Evolutionary conservation across 2,113 vertebrate species (phyloP).

Genomic region (Mastomys natalensis): DNA sequence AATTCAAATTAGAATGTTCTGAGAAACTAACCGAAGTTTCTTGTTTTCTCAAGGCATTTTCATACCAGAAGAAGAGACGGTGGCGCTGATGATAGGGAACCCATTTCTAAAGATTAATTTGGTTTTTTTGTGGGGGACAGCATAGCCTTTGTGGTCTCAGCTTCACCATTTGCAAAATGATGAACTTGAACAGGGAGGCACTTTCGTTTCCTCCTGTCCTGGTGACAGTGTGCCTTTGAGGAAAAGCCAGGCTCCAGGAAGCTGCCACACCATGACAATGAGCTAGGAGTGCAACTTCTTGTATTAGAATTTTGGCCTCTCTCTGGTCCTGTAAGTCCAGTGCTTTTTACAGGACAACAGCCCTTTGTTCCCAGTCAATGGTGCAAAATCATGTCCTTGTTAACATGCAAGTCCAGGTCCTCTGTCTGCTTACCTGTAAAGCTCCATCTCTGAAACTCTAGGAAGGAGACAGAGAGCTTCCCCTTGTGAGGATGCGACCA

Average conservation of each 20-base stretch:
- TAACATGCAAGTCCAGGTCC: background rate
- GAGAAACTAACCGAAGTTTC: background rate
- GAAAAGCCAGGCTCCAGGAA: background rate
- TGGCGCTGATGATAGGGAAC: background rate
- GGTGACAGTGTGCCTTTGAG: background rate
- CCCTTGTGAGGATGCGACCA: rapidly evolving
- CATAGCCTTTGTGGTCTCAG: background rate
- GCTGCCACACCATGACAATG: background rate
- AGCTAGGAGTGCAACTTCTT: background rate
- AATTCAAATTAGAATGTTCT: background rate
- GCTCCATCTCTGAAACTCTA: background rate
- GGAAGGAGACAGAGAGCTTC: background rate
- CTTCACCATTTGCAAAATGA: background rate
- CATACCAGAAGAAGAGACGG: background rate
- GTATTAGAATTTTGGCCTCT: background rate
- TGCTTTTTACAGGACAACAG: background rate
- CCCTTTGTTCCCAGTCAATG: background rate
- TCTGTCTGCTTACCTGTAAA: background rate
- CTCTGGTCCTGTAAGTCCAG: background rate
- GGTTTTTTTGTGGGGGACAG: background rate
- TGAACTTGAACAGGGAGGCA: background rate
- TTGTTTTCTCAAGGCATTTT: background rate
- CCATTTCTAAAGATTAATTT: background rate
- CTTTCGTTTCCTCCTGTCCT: too few relatives aligned
- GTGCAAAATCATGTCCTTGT: background rate